Percentiles rank a stretch among this genome's conserved stretches.
These are phyloP conservation scores for Lagodon rhomboides DNA, from an alignment of 2,797 vertebrate species.

Conservation along the genomic window DNA sequence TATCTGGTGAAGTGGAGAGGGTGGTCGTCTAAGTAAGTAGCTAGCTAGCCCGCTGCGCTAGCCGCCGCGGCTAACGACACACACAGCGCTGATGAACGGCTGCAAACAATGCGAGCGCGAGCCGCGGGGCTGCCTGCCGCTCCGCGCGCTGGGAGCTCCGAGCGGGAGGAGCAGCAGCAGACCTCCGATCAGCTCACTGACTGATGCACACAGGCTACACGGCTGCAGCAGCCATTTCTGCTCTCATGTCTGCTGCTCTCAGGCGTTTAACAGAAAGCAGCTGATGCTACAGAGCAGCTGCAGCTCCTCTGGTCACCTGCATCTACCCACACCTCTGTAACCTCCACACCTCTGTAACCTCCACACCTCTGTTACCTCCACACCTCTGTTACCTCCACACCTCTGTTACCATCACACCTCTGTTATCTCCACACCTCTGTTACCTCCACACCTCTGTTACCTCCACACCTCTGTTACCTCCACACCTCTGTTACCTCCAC, in stretches of 20 bases:
- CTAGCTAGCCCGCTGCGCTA: conserved; percentile 59
- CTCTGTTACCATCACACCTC: too few species aligned
- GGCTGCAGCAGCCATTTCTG: neutral
- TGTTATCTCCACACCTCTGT: too few species aligned
- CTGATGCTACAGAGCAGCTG: neutral
- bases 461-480: too few species aligned
- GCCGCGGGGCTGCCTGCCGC: neutral
- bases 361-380: too few species aligned
- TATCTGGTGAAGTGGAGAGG: conserved; percentile 97
- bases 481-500: too few species aligned
- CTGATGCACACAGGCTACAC: neutral
- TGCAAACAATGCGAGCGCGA: conserved; percentile 49
- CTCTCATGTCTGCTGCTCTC: neutral
- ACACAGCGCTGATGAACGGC: neutral
- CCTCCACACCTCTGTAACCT: too few species aligned
- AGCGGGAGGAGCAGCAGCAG: fast-evolving
- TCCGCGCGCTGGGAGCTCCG: too few species aligned
- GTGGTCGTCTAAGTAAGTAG: conserved; percentile 96
- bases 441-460: too few species aligned
- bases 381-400: too few species aligned
- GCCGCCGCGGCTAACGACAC: conserved; percentile 57
- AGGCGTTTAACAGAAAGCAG: neutral
- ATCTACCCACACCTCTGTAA: too few species aligned
- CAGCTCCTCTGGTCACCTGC: neutral
- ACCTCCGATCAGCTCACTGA: fast-evolving